Evolutionary conservation across 2,888 invertebrate species (phyloP).

Genomic region (Drosophila tripunctata): DNA sequence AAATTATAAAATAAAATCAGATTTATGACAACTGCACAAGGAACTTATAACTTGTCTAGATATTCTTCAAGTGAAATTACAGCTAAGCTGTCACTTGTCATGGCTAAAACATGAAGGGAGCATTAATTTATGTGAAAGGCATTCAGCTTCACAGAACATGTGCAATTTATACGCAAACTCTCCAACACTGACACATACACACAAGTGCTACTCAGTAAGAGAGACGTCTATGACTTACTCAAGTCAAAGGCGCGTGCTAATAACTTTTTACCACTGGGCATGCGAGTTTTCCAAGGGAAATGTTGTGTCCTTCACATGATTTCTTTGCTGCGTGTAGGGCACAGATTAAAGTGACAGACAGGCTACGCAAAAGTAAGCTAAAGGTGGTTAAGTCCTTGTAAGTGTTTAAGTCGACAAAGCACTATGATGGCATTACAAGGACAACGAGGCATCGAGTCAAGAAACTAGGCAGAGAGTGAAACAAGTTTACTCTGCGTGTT

Average conservation of each 20-base stretch:
- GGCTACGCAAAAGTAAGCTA: constrained; percentile 75
- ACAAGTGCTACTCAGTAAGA: constrained; percentile 6
- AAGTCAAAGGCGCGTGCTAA: constrained; percentile 74
- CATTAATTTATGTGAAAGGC: constrained; percentile 4
- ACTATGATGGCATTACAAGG: constrained; percentile 40
- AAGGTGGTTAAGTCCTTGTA: constrained; percentile 78
- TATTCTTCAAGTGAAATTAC: background rate
- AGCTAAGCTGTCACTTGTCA: background rate
- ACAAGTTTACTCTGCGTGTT: constrained; percentile 74
- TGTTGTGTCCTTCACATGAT: constrained; percentile 63
- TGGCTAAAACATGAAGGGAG: constrained; percentile 1
- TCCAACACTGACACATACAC: background rate
- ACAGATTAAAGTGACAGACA: constrained; percentile 76
- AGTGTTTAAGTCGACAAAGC: constrained; percentile 79
- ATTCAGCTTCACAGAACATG: constrained; percentile 14
- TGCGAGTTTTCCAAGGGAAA: constrained; percentile 38
- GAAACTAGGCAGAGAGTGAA: background rate
- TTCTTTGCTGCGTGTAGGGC: constrained; percentile 62
- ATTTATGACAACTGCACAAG: background rate
- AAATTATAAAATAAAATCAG: too few species aligned
- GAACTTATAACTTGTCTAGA: too few species aligned
- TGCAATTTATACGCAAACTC: constrained; percentile 23
- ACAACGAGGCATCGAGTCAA: constrained; percentile 22
- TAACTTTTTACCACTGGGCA: constrained; percentile 69
- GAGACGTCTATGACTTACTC: constrained; percentile 67